A percentile compares a stretch with the other conserved stretches of the same genome.
These are phyloP conservation scores for Tachyglossus aculeatus DNA, from an alignment of 2,797 vertebrate genomes.

Conservation along the genomic window DNA sequence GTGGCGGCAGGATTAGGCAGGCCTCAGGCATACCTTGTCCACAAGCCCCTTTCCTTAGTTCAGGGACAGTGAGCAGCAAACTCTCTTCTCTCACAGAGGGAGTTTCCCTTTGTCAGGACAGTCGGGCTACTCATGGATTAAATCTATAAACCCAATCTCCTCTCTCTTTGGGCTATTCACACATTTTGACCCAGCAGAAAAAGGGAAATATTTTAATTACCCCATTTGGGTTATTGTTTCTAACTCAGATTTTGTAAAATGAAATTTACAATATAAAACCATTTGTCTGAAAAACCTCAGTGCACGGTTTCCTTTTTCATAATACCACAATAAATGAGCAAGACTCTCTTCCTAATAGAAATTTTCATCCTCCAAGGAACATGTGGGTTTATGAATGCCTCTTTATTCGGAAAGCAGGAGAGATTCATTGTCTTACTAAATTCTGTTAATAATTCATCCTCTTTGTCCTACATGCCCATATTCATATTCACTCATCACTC, in stretches of 20 bases:
- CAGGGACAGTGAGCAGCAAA: slow-evolving; percentile 12
- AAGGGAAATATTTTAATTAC: slow-evolving; percentile 61
- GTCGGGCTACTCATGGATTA: slow-evolving; percentile 54
- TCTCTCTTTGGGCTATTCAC: slow-evolving; percentile 56
- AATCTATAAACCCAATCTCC: slow-evolving; percentile 50
- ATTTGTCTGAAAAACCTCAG: not conserved
- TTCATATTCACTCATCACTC: too few relatives aligned
- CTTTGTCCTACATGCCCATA: too few relatives aligned
- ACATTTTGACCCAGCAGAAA: slow-evolving; percentile 45
- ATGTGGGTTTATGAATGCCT: too few relatives aligned
- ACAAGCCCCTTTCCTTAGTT: slow-evolving; percentile 17
- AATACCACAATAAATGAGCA: not conserved
- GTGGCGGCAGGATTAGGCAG: slow-evolving; percentile 12
- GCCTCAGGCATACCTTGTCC: slow-evolving; percentile 2
- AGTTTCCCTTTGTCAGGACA: slow-evolving; percentile 59
- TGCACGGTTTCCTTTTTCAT: slow-evolving; percentile 29
- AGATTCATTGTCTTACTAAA: too few relatives aligned
- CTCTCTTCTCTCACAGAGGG: slow-evolving; percentile 54
- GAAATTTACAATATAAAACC: slow-evolving; percentile 34
- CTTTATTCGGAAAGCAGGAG: too few relatives aligned
- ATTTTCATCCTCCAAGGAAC: not conserved
- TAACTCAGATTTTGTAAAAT: slow-evolving; percentile 47
- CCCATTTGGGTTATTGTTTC: slow-evolving; percentile 45
- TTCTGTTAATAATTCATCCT: too few relatives aligned
- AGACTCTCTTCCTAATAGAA: not conserved